phyloP scores from a whole-genome alignment of 2,113 vertebrate species.

The Seriola dumerili region DNA sequence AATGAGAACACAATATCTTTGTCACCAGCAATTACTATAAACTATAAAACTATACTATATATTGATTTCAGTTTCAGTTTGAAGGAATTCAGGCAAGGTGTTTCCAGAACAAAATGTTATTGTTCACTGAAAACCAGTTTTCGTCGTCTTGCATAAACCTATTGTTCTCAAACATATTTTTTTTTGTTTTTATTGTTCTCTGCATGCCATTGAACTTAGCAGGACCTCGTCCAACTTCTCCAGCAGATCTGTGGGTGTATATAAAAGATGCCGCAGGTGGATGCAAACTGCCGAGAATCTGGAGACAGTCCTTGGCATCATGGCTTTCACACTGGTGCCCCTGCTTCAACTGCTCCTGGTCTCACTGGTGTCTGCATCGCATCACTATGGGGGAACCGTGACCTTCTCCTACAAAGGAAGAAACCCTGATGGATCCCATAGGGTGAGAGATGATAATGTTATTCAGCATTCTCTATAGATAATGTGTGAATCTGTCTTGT shows the following conservation, averaged over 20 bases:
- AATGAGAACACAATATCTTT: no score
- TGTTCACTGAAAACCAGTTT: constrained; percentile 50
- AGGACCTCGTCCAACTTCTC: no score
- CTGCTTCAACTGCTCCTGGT: constrained; percentile 66
- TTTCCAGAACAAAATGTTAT: no score
- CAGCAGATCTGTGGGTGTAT: not conserved
- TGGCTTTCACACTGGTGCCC: constrained; percentile 39
- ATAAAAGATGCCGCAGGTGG: constrained; percentile 52
- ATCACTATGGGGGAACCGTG: constrained; percentile 29
- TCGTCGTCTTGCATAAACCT: not conserved
- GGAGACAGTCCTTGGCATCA: constrained; percentile 22
- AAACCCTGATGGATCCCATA: constrained; percentile 53
- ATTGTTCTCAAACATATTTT: constrained; percentile 16
- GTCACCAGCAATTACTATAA: no score
- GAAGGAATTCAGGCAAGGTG: no score
- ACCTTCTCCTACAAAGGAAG: constrained; percentile 45
- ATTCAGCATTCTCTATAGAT: no score
- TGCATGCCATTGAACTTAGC: not conserved
- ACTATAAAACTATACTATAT: no score
- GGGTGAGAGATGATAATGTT: constrained; percentile 27
- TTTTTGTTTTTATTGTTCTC: no score
- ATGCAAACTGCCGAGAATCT: not conserved
- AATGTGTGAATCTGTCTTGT: no score
- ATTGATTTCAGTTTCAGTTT: no score
- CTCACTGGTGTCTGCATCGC: constrained; percentile 53